phyloP scores from a whole-genome alignment of 1,140 invertebrate species.

The Trialeurodes vaporariorum region DNA sequence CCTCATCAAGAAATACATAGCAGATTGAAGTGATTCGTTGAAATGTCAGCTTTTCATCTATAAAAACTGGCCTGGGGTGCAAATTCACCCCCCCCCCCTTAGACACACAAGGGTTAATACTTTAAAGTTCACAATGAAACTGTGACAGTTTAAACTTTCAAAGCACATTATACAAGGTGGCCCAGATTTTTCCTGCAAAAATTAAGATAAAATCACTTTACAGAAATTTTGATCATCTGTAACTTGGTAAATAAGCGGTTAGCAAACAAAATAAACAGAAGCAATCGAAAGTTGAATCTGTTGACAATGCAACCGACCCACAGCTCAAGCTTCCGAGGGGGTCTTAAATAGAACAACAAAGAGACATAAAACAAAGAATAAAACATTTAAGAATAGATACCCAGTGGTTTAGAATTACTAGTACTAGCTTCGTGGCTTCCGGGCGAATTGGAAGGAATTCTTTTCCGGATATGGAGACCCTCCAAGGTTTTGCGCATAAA shows the following conservation, averaged over 20 bases:
- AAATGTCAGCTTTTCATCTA: too few species aligned
- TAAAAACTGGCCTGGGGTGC: too few species aligned
- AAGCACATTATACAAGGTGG: too few species aligned
- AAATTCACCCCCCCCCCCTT: too few species aligned
- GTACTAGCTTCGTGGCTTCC: neutral
- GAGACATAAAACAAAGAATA: neutral
- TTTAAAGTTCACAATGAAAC: too few species aligned
- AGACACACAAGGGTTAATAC: too few species aligned
- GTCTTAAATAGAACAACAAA: neutral
- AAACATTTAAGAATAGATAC: neutral
- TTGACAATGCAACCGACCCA: neutral
- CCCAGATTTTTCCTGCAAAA: too few species aligned
- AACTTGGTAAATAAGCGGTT: neutral
- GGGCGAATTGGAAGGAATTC: neutral
- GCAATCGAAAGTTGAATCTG: neutral
- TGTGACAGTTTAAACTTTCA: too few species aligned
- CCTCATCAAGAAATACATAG: too few species aligned
- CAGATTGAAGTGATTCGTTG: too few species aligned
- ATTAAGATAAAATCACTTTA: too few species aligned
- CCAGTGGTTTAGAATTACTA: neutral
- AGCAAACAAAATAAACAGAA: neutral
- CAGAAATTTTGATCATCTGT: too few species aligned
- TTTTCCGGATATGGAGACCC: constrained; percentile 15
- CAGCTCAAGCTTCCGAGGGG: neutral
- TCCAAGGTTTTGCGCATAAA: constrained; percentile 20